phyloP scores from a whole-genome alignment of 2,113 vertebrate species.

The Genyomyrus donnyi region DNA sequence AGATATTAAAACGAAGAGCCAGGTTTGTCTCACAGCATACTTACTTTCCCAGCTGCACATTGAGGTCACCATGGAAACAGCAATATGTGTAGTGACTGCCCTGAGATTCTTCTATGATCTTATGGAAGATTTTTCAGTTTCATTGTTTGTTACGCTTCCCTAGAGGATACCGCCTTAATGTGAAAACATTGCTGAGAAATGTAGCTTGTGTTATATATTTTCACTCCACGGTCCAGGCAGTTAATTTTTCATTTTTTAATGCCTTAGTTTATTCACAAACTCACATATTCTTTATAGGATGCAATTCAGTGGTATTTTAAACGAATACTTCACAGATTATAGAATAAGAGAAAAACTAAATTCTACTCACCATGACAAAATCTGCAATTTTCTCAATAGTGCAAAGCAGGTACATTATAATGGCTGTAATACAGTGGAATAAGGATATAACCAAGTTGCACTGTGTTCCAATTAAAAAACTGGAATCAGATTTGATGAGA shows the following conservation, averaged over 20 bases:
- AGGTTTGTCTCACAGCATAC: slow-evolving; percentile 39
- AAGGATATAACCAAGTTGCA: background rate
- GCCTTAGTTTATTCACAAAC: background rate
- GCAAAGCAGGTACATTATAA: background rate
- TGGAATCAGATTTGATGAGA: background rate
- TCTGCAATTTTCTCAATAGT: background rate
- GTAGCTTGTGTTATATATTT: background rate
- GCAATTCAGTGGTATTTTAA: background rate
- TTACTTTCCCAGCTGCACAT: slow-evolving; percentile 55
- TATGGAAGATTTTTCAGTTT: slow-evolving; percentile 21
- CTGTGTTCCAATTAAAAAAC: background rate
- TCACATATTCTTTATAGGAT: background rate
- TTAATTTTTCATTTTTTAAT: background rate
- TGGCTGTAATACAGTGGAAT: background rate
- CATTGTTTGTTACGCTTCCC: background rate
- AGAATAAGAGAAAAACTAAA: background rate
- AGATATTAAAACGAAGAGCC: slow-evolving; percentile 35
- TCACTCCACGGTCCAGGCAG: background rate
- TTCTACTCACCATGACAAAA: background rate
- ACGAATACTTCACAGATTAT: background rate
- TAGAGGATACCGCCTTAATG: background rate
- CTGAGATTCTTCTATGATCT: slow-evolving; percentile 42
- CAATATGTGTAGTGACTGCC: slow-evolving; percentile 48
- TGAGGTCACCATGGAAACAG: slow-evolving; percentile 64
- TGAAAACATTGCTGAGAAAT: background rate